phyloP scores from a whole-genome alignment of 2,113 vertebrate genomes.

The Petaurus breviceps region DNA sequence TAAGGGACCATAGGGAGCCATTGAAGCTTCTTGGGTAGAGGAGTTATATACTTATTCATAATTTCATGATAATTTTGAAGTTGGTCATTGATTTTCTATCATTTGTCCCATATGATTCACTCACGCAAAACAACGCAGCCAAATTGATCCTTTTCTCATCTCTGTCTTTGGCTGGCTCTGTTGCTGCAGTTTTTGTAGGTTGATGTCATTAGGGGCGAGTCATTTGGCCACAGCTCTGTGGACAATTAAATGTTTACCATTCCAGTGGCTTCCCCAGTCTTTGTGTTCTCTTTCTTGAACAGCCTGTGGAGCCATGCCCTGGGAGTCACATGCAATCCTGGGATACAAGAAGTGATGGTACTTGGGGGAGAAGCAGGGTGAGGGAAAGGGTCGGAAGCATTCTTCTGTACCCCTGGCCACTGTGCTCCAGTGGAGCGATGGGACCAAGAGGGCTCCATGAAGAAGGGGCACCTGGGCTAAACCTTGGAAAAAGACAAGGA shows the following conservation, averaged over 20 bases:
- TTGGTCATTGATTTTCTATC: neutral
- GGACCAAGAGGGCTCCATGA: neutral
- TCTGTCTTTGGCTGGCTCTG: neutral
- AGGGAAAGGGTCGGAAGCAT: neutral
- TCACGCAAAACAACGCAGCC: neutral
- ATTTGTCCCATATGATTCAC: neutral
- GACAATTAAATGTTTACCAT: neutral
- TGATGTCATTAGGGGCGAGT: neutral
- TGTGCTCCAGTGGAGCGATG: neutral
- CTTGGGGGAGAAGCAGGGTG: too few species aligned
- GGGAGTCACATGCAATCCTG: neutral
- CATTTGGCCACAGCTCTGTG: neutral
- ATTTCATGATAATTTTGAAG: neutral
- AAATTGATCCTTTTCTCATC: neutral
- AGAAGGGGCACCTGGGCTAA: neutral
- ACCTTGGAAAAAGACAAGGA: neutral
- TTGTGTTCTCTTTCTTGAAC: neutral
- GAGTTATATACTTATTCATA: neutral
- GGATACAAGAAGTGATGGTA: too few species aligned
- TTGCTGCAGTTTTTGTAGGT: neutral
- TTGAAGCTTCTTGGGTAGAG: neutral
- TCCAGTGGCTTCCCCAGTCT: neutral
- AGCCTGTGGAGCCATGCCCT: neutral
- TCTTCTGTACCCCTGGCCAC: neutral
- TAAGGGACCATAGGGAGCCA: neutral